A percentile compares a stretch with the other conserved stretches of the same genome.
Conservation (phyloP, 1,140 invertebrate species). For the Hylaeus volcanicus region DNA sequence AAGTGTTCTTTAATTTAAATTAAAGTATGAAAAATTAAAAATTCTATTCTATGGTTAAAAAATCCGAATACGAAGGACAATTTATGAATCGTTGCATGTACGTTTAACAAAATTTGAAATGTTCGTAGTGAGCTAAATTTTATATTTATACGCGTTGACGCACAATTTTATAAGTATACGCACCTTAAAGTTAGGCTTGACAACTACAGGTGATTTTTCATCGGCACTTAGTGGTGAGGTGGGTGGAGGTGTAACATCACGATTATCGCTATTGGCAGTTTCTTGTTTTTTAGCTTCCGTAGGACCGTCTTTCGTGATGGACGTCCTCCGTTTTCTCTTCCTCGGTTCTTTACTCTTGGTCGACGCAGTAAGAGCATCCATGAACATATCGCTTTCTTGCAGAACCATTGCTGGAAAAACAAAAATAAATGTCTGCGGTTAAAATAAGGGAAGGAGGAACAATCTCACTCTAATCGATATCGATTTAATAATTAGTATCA, state of each 20-base stretch:
- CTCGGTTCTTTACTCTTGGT: slow-evolving; percentile 88
- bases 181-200: slow-evolving; percentile 82
- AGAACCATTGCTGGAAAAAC: slow-evolving; percentile 86
- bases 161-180: slow-evolving; percentile 40
- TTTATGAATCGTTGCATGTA: too few relatives aligned
- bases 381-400: slow-evolving; percentile 95
- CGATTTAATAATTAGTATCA: neutral
- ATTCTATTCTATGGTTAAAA: too few relatives aligned
- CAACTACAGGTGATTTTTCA: slow-evolving; percentile 80
- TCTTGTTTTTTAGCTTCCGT: slow-evolving; percentile 81
- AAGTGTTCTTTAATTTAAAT: too few relatives aligned
- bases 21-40: too few relatives aligned
- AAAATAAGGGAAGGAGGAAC: slow-evolving; percentile 1
- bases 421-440: neutral
- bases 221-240: slow-evolving; percentile 78
- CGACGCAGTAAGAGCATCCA: slow-evolving; percentile 91
- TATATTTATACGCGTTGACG: neutral
- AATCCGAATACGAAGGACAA: too few relatives aligned
- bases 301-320: slow-evolving; percentile 83
- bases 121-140: neutral
- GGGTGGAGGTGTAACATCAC: slow-evolving; percentile 72
- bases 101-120: neutral
- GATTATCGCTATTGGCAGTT: slow-evolving; percentile 73
- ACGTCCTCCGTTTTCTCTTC: slow-evolving; percentile 87
- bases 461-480: too few relatives aligned